Base-by-base conservation (phyloP, 1,140 invertebrate genomes). In the Drosophila ercepeae region DNA sequence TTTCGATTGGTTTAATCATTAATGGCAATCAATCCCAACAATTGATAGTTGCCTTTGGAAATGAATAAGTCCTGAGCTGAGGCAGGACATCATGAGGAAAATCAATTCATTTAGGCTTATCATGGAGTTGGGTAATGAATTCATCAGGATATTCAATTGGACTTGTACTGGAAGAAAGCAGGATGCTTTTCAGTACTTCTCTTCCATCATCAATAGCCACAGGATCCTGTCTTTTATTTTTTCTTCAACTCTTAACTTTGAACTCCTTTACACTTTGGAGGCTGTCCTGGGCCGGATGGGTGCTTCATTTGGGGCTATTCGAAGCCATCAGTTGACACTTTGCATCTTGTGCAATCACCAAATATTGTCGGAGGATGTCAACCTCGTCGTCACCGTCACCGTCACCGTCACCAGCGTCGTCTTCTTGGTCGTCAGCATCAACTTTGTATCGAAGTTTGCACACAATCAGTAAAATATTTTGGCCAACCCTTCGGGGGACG, bases 391-490 rank as follows among this genome's bases (percentile, higher is more conserved):
- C 36, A 45, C 73, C 63, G 49, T 49, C 36, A 16, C 14, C 13
- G 36, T 39, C 36, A 6, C 36, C 45, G 18, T n/a, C 29, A n/a
- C 18, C 55, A 34, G 48, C 57, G 53, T 36, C 57, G 44, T 59
- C 21, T 4, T 21, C n/a, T n/a, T n/a, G n/a, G n/a, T n/a, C 59
- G 51, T 52, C 71, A 74, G 73, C 76, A 76, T 81, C 74, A 88
- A 77, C 74, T 88, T 88, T 88, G 83, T 88, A 88, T 88, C 77
- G 82, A 88, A 89, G 82, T 88, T 88, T 88, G 83, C 83, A 88
- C 82, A 88, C 82, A 88, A 88, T 88, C 82, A 88, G 82, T 88
- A 88, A 88, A 88, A 88, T 88, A 88, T 88, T 88, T 88, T 86
- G 82, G 82, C 82, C 77, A 81, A 81, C 77, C 82, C 86, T 89